Percentiles rank a stretch among this genome's conserved stretches.
Conservation (phyloP, 2,113 vertebrate genomes). For the Neogale vison region DNA sequence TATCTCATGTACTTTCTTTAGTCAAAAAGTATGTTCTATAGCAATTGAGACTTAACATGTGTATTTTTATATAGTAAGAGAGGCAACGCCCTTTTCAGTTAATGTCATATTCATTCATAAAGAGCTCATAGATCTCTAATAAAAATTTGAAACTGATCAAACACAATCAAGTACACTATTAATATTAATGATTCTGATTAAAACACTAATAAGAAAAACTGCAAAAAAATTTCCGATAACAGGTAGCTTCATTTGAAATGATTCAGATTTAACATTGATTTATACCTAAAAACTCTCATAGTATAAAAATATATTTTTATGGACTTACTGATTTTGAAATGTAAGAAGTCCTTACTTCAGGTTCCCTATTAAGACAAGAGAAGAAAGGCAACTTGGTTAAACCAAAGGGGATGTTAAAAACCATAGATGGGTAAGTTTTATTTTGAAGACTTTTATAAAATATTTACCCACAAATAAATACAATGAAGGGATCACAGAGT, state of each 20-base stretch:
- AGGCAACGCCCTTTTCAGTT: background rate
- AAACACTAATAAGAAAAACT: background rate
- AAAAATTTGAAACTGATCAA: background rate
- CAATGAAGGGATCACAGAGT: background rate
- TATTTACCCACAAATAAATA: constrained; percentile 44
- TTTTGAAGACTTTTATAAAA: constrained; percentile 48
- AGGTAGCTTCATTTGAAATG: background rate
- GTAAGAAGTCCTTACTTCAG: background rate
- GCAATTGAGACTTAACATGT: background rate
- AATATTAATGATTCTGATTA: background rate
- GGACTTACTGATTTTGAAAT: background rate
- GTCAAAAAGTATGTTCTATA: background rate
- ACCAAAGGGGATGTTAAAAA: background rate
- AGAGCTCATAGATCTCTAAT: background rate
- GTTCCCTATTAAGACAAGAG: background rate
- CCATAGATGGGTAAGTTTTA: background rate
- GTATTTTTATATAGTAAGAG: background rate
- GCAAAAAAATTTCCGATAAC: background rate
- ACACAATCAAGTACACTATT: background rate
- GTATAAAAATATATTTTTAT: background rate
- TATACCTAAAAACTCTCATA: background rate
- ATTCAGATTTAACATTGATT: background rate
- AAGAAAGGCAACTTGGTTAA: background rate
- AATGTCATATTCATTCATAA: background rate
- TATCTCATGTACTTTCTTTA: background rate